Base-by-base conservation (phyloP, 2,888 invertebrate species). In the Megastigmus dorsalis region DNA sequence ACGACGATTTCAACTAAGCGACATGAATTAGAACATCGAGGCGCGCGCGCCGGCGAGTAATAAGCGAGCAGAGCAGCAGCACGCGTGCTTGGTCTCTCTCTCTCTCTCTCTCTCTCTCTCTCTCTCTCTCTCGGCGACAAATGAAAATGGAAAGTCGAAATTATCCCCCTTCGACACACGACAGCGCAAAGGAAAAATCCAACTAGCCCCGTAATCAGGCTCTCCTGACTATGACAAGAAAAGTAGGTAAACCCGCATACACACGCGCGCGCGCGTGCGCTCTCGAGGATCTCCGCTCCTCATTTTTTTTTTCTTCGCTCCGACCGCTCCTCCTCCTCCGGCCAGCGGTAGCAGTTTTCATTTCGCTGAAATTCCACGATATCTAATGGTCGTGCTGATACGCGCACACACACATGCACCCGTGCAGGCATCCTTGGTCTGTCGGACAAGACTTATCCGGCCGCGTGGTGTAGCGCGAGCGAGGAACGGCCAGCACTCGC, bases 391-490 rank as follows among this genome's bases (percentile, higher is more conserved):
- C 43, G 23, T 3, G 28, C 15, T 9, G 38, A 52, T 41, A 45
- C 9, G 3, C 48, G 41, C 36, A 67, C 59, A 30, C 28, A 52
- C 13, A 9, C 23, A 10, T 2, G 15, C 15, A 33, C 23, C 26
- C 26, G 26, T 4, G 45, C 48, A 20, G 48, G 62, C 74, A 78
- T 79, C 74, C 76, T 77, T 66, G 43, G n/a, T n/a, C n/a, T n/a
- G n/a, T n/a, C 30, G 78, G 87, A 86, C 88, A 86, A 86, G 52
- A 87, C 80, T 86, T 87, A 82, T 80, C 71, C 86, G 36, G 66
- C 55, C 52, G n/a, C n/a, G n/a, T 76, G 74, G 81, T 74, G 69
- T 75, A 82, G 52, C 18, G 69, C n/a, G 18, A n/a, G 26, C 38
- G n/a, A 18, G n/a, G n/a, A n/a, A n/a, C n/a, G n/a, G n/a, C n/a